Base-by-base conservation (phyloP, 2,888 invertebrate species). In the Hydraecia micacea region DNA sequence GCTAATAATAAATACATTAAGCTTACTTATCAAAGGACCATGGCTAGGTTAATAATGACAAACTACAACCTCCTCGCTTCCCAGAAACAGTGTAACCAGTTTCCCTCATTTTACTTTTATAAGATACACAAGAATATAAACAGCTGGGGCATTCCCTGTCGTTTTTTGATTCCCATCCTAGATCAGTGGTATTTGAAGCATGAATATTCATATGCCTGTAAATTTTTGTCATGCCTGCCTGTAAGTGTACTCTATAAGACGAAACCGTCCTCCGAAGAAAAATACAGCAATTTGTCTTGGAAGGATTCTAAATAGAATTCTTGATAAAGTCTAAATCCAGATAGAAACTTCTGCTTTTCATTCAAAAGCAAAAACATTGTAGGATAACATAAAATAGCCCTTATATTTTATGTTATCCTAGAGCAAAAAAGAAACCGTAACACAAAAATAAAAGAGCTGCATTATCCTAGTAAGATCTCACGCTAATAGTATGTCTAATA, bases 91-190 rank as follows among this genome's bases (percentile, higher is more conserved):
- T 15, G 25, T 13, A 71, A 85, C 75, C 71, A 46, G 85, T 82
- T 75, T 63, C 28, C 74, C 39, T 71, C 63, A 83, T 63, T 75
- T 85, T 42, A 84, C 18, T 84, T 80, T 80, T 72, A 71, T 74
- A 74, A 80, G 71, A 55, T 75, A 75, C 62, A 18, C 62, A 28
- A 67, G 60, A 67, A 62, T 15, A 28, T 66, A 65, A 71, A 70
- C 81, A 83, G 81, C 68, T 83, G 86, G 13, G 21, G 62, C 32
- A 70, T 73, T 66, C 36, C 69, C 28, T 32, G 62, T 46, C 28
- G 68, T 85, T 83, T 83, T 83, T 69, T 62, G 60, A 85, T 69
- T 72, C 28, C 68, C n/a, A 36, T 72, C 52, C 18, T 75, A 85
- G 85, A 81, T 75, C 52, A 60, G 13, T 46, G 75, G 72, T 52